Conservation (phyloP, 1,140 invertebrate species). For the Heliconius congener region DNA sequence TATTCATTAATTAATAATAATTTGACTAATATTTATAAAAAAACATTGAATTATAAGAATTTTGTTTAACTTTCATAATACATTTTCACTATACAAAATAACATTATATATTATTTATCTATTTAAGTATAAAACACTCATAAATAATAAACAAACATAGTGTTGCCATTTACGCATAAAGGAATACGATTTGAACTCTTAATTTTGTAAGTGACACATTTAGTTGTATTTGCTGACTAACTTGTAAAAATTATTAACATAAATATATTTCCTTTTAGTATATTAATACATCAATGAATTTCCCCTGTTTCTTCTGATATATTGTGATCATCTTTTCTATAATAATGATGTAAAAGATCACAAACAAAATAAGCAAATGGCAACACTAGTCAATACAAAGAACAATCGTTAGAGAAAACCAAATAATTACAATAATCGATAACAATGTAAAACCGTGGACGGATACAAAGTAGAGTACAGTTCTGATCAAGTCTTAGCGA, state of each 20-base stretch:
- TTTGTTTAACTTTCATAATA: not conserved
- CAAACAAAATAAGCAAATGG: not conserved
- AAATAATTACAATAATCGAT: not conserved
- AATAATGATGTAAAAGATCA: too few species aligned
- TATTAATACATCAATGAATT: not conserved
- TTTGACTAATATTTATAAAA: slow-evolving; percentile 1
- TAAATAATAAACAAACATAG: slow-evolving; percentile 1
- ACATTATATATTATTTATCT: slow-evolving; percentile 3
- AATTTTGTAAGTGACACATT: not conserved
- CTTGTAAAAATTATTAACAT: not conserved
- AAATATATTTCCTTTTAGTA: not conserved
- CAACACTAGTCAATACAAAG: not conserved
- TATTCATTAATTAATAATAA: not conserved
- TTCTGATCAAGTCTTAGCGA: slow-evolving; percentile 1
- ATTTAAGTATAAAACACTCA: not conserved
- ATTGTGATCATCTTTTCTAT: too few species aligned
- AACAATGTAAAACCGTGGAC: slow-evolving; percentile 12
- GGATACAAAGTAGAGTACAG: slow-evolving; percentile 10
- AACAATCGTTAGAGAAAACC: not conserved
- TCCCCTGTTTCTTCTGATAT: too few species aligned
- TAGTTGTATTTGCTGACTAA: not conserved
- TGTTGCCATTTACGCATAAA: not conserved
- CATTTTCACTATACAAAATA: not conserved
- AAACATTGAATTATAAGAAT: not conserved
- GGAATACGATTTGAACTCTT: not conserved